Base-by-base conservation (phyloP, 2,797 vertebrate genomes). In the Rhinatrema bivittatum region DNA sequence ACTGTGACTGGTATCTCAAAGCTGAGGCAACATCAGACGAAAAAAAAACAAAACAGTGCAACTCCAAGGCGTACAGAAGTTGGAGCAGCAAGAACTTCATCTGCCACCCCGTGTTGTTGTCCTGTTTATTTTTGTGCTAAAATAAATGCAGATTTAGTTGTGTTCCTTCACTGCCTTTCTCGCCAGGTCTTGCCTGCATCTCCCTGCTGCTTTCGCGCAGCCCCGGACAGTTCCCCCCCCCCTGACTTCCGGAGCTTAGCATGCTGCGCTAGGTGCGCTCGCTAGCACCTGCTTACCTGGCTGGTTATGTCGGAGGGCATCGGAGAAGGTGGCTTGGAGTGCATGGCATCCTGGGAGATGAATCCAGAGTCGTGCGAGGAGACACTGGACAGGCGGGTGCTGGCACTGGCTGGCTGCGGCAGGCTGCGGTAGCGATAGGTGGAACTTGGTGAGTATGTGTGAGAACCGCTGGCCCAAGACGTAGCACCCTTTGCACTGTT, bases 361-460 rank as follows among this genome's bases (percentile, higher is more conserved):
- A 98, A 98, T 75, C 94, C 95, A 0, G 95, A 98, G 70, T 97
- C 94, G 4, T 98, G 95, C 18, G 95, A 97, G 25, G 95, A 97
- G 67, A 97, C 80, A 16, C 93, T 96, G 88, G 90, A 91, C 72
- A 97, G 91, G 74, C 93, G 91, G 28, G 89, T 78, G 53, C 83
- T 22, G 48, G 87, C 60, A 2, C 82, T 55, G 1, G 67, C 79
- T 7, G 90, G 86, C 79, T 91, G 88, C 1, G 88, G 85, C 87
- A 93, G 82, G 86, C 86, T 94, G 86, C 87, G 90, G 85, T 93
- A 88, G 82, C 87, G 89, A 84, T 84, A 91, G 82, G 88, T 88
- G 73, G 92, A 89, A 82, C 87, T 84, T 57, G 92, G 92, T 76
- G 91, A 94, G 83, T 89, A 90, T 56, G 90, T 85, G 72, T 88